Conservation (phyloP, 2,888 invertebrate genomes). For the Apoda limacodes region DNA sequence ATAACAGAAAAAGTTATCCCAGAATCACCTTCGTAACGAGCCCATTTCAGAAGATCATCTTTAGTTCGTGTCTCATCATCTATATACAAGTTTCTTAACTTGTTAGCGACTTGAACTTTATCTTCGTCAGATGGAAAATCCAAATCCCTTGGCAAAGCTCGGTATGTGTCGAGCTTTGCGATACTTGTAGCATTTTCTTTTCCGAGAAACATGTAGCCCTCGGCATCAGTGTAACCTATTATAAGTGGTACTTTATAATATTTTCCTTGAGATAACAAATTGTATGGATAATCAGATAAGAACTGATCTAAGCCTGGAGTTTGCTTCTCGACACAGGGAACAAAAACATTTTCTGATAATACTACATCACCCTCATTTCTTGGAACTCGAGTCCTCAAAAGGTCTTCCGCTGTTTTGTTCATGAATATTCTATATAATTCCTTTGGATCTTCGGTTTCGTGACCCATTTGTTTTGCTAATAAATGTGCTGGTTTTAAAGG, state of each 20-base stretch:
- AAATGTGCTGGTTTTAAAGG: conserved; percentile 39
- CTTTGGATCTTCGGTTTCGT: conserved; percentile 31
- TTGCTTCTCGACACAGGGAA: conserved; percentile 46
- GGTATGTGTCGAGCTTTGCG: conserved; percentile 33
- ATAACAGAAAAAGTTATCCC: conserved; percentile 43
- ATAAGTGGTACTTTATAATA: conserved; percentile 47
- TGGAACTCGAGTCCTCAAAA: conserved; percentile 40
- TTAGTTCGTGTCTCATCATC: conserved; percentile 40
- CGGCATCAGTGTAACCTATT: conserved; percentile 48
- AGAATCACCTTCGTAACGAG: conserved; percentile 45
- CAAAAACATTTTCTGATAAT: conserved; percentile 51
- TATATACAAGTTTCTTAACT: conserved; percentile 49
- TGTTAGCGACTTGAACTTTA: conserved; percentile 27
- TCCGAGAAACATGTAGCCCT: conserved; percentile 50
- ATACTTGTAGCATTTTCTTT: conserved; percentile 53
- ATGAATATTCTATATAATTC: conserved; percentile 39
- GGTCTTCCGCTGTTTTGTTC: conserved; percentile 27
- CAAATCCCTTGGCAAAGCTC: conserved; percentile 46
- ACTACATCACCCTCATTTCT: conserved; percentile 43
- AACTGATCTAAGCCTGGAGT: conserved; percentile 32
- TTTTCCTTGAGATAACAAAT: conserved; percentile 33
- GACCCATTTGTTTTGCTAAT: conserved; percentile 38
- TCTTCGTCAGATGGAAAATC: conserved; percentile 31
- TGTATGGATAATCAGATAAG: conserved; percentile 40
- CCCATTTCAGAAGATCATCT: conserved; percentile 38